phyloP scores from a whole-genome alignment of 2,797 vertebrate species.

The Sebastolobus altivelis region DNA sequence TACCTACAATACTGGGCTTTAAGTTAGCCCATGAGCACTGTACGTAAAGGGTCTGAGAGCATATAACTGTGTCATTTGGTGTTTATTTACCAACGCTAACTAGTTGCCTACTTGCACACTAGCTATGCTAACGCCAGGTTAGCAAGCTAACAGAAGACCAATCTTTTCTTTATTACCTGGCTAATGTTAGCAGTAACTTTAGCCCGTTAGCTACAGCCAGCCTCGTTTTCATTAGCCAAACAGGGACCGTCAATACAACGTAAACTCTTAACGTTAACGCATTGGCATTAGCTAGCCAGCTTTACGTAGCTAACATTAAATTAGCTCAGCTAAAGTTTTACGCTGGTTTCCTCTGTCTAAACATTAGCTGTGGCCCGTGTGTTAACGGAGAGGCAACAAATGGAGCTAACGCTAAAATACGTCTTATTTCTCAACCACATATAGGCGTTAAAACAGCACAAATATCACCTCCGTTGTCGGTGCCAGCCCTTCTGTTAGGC shows the following conservation, averaged over 20 bases:
- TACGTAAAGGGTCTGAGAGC: neutral
- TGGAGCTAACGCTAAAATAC: neutral
- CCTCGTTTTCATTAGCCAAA: neutral
- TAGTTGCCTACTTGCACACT: conserved; percentile 13
- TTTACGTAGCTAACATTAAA: conserved; percentile 33
- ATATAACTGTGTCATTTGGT: neutral
- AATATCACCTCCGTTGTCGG: conserved; percentile 85
- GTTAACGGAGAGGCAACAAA: neutral
- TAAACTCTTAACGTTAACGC: neutral
- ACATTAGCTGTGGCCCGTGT: neutral
- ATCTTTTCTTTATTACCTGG: neutral
- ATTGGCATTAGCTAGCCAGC: conserved; percentile 38
- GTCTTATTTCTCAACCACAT: neutral
- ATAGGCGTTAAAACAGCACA: conserved; percentile 63
- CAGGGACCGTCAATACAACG: too few species aligned
- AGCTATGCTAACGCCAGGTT: conserved; percentile 18
- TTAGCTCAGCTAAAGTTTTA: conserved; percentile 13
- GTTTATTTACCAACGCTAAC: neutral
- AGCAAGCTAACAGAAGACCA: neutral
- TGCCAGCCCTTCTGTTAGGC: conserved; percentile 49
- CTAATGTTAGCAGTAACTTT: neutral
- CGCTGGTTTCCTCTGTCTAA: neutral
- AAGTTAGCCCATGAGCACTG: neutral
- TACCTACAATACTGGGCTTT: neutral
- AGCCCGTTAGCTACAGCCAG: neutral